Conservation (phyloP, 2,113 vertebrate genomes). For the Sphyrna mokarran region DNA sequence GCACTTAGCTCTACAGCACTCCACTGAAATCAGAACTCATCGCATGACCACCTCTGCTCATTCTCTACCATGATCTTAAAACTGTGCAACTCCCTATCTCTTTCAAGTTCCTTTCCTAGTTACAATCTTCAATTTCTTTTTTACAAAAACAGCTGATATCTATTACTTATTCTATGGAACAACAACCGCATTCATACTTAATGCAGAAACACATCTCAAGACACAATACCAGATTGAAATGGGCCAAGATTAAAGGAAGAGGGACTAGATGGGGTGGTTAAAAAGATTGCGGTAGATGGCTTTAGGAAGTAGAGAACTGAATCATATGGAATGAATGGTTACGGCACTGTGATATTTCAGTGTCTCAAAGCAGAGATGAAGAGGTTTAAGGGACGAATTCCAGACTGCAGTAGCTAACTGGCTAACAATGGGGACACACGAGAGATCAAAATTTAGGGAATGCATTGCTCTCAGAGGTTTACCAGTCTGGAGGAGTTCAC, state of each 20-base stretch:
- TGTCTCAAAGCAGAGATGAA: background rate
- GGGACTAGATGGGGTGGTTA: background rate
- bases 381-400: background rate
- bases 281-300: too few relatives aligned
- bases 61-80: background rate
- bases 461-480: too few relatives aligned
- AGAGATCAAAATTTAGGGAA: background rate
- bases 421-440: background rate
- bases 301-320: background rate
- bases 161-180: background rate
- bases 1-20: too few relatives aligned
- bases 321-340: background rate
- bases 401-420: background rate
- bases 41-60: background rate
- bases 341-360: background rate
- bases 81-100: background rate
- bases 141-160: too few relatives aligned
- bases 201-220: background rate
- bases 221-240: background rate
- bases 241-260: background rate
- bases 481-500: too few relatives aligned
- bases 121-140: background rate
- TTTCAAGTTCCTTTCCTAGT: background rate
- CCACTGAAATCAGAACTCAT: background rate
- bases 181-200: background rate